Evolutionary conservation across 2,888 invertebrate genomes (phyloP), one percentile per base, ranked within the genome.

Genomic region (Drosophila yooni): DNA sequence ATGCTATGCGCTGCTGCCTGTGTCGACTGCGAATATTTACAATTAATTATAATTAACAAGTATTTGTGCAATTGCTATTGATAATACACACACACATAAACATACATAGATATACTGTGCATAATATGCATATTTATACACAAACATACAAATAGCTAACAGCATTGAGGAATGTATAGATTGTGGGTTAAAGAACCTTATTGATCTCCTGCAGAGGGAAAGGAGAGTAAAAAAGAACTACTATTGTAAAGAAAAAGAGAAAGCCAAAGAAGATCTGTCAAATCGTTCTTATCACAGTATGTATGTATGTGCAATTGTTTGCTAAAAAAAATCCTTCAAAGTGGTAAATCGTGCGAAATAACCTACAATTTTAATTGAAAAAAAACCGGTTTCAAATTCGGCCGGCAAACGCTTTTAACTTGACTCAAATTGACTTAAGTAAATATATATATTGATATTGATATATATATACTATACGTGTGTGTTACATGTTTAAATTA

Each of bases 21-120:
- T 15, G 15, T 53, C 33, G 31, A 70, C 57, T 67, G 43, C 25
- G 59, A 72, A 73, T 56, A 74, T 61, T 65, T 74, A 57, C 66
- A 65, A 65, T 72, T 56, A 72, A 72, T 74, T 73, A 73, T 57
- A 53, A 63, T 67, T 65, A 62, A 67, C 68, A 77, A 51, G 67
- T 76, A 76, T 67, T 65, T 67, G 53, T 38, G 27, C 71, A 70
- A 61, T 70, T 60, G 70, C 36, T 36, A 38, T 70, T 46, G 15
- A 63, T 59, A 57, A 48, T 58, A 34, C 15, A 58, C 50, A 57
- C 40, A 62, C 25, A 63, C 46, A 48, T 29, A 36, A 7, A 18
- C 15, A 25, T 53, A 46, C 11, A 7, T 38, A 34, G n/a, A 27
- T 43, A 13, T 46, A 21, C 3, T 21, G 13, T 46, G 13, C 21